Evolutionary conservation across 2,113 vertebrate genomes (phyloP).

Genomic region (Salvelinus sp.): DNA sequence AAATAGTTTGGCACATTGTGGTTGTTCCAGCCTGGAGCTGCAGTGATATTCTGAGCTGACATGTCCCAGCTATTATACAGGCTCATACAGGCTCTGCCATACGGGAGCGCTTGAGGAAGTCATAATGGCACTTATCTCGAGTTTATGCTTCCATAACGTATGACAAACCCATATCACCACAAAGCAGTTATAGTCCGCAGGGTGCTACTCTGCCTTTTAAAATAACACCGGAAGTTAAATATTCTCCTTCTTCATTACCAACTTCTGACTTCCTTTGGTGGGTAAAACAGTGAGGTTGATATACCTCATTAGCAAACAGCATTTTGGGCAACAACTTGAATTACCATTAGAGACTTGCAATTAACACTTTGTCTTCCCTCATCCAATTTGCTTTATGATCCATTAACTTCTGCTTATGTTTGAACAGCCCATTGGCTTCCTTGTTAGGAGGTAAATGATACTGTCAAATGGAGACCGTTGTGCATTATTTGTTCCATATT

Average conservation of each 20-base stretch:
- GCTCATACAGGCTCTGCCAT: slow-evolving; percentile 42
- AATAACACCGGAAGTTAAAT: background rate
- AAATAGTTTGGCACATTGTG: slow-evolving; percentile 13
- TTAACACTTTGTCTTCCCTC: slow-evolving; percentile 73
- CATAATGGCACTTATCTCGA: slow-evolving; percentile 53
- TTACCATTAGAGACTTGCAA: slow-evolving; percentile 69
- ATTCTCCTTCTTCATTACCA: slow-evolving; percentile 21
- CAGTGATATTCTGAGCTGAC: slow-evolving; percentile 54
- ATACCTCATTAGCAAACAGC: slow-evolving; percentile 66
- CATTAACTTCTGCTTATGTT: slow-evolving; percentile 73
- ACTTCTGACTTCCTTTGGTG: slow-evolving; percentile 20
- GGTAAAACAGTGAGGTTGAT: slow-evolving; percentile 48
- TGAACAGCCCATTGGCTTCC: slow-evolving; percentile 72
- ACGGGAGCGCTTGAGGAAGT: slow-evolving; percentile 62
- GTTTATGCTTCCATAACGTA: slow-evolving; percentile 68
- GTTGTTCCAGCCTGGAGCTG: slow-evolving; percentile 38
- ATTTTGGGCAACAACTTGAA: slow-evolving; percentile 70
- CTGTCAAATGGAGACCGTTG: slow-evolving; percentile 47
- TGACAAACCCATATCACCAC: slow-evolving; percentile 53
- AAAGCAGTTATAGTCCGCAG: slow-evolving; percentile 55
- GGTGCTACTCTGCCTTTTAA: slow-evolving; percentile 42
- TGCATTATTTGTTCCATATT: slow-evolving; percentile 49
- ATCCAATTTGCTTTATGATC: slow-evolving; percentile 80
- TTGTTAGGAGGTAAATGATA: slow-evolving; percentile 76
- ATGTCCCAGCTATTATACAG: slow-evolving; percentile 60